Conservation (phyloP, 1,140 invertebrate genomes). For the Heliconius eleuchia region DNA sequence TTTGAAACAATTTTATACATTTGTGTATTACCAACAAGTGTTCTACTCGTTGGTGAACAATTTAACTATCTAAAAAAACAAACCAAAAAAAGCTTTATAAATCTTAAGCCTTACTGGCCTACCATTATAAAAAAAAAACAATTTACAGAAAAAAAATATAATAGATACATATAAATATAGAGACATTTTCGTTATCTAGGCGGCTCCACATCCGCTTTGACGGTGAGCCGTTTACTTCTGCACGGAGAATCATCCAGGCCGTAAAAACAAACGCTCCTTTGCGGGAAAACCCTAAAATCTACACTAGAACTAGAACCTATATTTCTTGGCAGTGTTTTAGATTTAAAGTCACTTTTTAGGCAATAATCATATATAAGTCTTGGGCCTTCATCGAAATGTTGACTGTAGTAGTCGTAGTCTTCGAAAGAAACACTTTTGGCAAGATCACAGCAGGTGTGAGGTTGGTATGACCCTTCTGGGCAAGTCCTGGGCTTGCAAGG, state of each 20-base stretch:
- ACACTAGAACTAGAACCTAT: slow-evolving; percentile 63
- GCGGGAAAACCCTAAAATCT: slow-evolving; percentile 56
- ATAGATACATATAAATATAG: not conserved
- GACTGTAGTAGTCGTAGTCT: slow-evolving; percentile 65
- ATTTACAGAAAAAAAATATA: not conserved
- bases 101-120: not conserved
- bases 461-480: slow-evolving; percentile 66
- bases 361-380: slow-evolving; percentile 70
- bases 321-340: slow-evolving; percentile 69
- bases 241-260: slow-evolving; percentile 48
- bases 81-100: not conserved
- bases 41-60: not conserved
- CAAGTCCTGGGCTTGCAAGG: slow-evolving; percentile 57
- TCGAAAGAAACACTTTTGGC: slow-evolving; percentile 62
- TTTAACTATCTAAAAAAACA: not conserved
- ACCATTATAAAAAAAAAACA: not conserved
- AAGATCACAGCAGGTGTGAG: slow-evolving; percentile 50
- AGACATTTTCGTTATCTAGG: slow-evolving; percentile 60
- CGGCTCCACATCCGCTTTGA: slow-evolving; percentile 63
- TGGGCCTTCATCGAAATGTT: slow-evolving; percentile 68
- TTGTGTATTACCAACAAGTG: not conserved
- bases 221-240: slow-evolving; percentile 50
- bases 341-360: slow-evolving; percentile 70
- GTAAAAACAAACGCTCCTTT: slow-evolving; percentile 67
- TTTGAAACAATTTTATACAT: not conserved